A percentile compares a stretch with the other conserved stretches of the same genome.
phyloP scores from a whole-genome alignment of 2,113 vertebrate genomes.

The Pygoscelis antarcticus region DNA sequence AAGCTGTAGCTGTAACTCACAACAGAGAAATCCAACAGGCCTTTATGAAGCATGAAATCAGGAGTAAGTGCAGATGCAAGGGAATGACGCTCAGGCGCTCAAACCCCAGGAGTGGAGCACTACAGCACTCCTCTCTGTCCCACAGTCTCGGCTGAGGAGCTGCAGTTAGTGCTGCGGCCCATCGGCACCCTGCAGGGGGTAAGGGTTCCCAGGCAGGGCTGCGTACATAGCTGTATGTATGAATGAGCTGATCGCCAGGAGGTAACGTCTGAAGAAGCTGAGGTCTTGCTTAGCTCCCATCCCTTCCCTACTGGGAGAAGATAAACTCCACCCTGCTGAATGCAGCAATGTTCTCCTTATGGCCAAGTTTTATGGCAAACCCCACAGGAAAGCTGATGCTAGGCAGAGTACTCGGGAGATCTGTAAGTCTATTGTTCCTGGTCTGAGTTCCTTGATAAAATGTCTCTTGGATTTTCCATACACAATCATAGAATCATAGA shows the following conservation, averaged over 20 bases:
- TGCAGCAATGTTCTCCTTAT: not conserved
- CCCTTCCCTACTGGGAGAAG: not conserved
- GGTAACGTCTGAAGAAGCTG: not conserved
- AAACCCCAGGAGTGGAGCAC: not conserved
- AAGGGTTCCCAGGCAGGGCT: not conserved
- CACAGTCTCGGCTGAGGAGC: not conserved
- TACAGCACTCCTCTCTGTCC: not conserved
- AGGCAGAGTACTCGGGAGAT: not conserved
- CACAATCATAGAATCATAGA: not conserved
- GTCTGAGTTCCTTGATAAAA: not conserved
- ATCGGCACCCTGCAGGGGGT: accelerated
- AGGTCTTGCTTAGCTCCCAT: not conserved
- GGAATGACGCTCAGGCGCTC: not conserved
- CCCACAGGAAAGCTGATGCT: not conserved
- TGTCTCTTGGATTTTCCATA: not conserved
- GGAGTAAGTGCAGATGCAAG: not conserved
- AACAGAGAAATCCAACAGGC: not conserved
- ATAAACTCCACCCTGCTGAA: not conserved
- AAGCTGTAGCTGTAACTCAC: not conserved
- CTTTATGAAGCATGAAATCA: not conserved
- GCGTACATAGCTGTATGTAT: accelerated
- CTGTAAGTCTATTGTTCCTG: not conserved
- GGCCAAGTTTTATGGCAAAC: not conserved
- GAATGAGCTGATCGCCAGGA: not conserved
- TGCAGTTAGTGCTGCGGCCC: not conserved